Evolutionary conservation across 2,113 vertebrate species (phyloP).

Genomic region (Menidia beryllina): DNA sequence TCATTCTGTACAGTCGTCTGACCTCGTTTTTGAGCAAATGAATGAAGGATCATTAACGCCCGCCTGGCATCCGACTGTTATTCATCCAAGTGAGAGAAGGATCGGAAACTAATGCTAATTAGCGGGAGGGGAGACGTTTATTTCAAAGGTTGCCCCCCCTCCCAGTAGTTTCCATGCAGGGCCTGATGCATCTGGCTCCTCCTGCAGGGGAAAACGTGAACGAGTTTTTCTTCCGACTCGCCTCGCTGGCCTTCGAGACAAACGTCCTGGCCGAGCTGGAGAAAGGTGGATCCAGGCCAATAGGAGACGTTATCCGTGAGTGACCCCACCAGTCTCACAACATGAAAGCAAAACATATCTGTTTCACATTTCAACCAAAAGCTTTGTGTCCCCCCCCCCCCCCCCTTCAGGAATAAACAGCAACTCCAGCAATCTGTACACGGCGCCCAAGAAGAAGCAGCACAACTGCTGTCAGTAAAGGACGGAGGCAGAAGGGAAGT

Average conservation of each 20-base stretch:
- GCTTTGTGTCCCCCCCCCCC: conserved; percentile 23
- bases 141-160: too few relatives aligned
- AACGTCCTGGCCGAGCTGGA: conserved; percentile 94
- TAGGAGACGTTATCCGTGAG: conserved; percentile 96
- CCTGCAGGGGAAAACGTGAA: conserved; percentile 84
- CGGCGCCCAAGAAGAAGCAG: conserved; percentile 86
- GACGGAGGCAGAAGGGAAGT: not conserved
- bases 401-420: conserved; percentile 91
- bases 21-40: too few relatives aligned
- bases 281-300: conserved; percentile 87
- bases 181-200: not conserved
- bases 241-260: conserved; percentile 91
- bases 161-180: not conserved
- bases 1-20: too few relatives aligned
- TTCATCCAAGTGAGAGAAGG: too few relatives aligned
- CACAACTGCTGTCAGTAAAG: conserved; percentile 89
- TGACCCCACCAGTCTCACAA: conserved; percentile 47
- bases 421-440: conserved; percentile 83
- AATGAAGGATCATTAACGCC: too few relatives aligned
- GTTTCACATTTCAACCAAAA: not conserved
- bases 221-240: conserved; percentile 96
- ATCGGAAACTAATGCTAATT: too few relatives aligned
- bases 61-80: too few relatives aligned
- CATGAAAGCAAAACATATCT: too few relatives aligned
- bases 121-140: too few relatives aligned